Conservation (phyloP, 2,888 invertebrate species). For the Pachydiplax longipennis region DNA sequence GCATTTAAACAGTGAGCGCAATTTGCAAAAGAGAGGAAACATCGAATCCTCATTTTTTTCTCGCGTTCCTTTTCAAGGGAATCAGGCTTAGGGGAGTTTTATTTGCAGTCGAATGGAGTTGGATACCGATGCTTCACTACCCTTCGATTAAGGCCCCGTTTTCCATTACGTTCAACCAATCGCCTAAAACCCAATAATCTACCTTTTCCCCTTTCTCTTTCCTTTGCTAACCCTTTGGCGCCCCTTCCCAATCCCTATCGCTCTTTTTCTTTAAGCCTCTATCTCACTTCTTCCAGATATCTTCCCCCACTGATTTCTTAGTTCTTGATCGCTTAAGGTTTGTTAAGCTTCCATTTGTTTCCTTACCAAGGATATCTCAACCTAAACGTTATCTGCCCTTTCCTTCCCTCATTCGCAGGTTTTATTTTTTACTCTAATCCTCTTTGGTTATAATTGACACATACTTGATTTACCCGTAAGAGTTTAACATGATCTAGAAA, state of each 20-base stretch:
- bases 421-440: background rate
- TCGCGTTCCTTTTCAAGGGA: background rate
- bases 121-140: conserved; percentile 24
- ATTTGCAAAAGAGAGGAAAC: background rate
- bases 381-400: background rate
- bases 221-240: background rate
- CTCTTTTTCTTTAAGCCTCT: background rate
- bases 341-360: background rate
- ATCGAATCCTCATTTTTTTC: background rate
- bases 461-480: no score
- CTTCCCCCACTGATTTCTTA: background rate
- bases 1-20: background rate
- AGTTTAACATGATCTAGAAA: no score
- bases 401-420: background rate
- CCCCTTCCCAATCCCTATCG: background rate
- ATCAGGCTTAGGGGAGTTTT: conserved; percentile 5
- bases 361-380: background rate
- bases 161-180: conserved; percentile 34
- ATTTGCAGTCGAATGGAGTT: conserved; percentile 23
- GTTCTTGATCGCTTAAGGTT: background rate
- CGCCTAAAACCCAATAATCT: conserved; percentile 37
- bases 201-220: background rate
- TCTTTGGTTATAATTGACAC: no score
- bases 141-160: conserved; percentile 32
- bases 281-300: background rate